Base-by-base conservation (phyloP, 2,888 invertebrate species). In the Chrysolina haemoptera region DNA sequence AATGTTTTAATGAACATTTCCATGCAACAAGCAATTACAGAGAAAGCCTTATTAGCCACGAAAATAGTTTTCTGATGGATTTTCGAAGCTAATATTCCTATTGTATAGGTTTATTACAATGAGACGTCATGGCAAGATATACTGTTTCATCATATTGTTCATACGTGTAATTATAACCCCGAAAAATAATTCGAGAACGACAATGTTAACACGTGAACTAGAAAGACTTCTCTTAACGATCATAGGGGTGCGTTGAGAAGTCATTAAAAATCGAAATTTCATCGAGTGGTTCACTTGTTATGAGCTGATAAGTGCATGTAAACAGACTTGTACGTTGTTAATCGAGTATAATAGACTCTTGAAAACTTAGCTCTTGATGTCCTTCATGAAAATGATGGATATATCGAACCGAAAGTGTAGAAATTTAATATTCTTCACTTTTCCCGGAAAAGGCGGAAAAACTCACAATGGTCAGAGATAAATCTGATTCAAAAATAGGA, bases 281-380 rank as follows among this genome's bases (percentile, higher is more conserved):
- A 53, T 53, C 53, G 18, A 53, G 53, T 53, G 53, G 35, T n/a
- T 10, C 59, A 35, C 59, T 59, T 59, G 59, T 59, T n/a, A 59
- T 12, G 59, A 35, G 35, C 59, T 59, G 59, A 59, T 59, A 59
- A 59, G 35, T 59, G 59, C 59, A 59, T 35, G 59, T 27, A 59
- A 59, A 59, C 27, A 59, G n/a, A 59, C n/a, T 59, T 10, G 59
- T 20, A 20, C 20, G 53, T 53, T 53, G 53, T 53, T 53, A 53
- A 53, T 9, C 12, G 53, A 53, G 18, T 18, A 20, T 53, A 4
- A 53, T 10, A 53, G 10, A 12, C 53, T 53, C 53, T 53, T 12
- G 53, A 20, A 20, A 53, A 53, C 11, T 20, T 20, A 53, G 53
- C 20, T 35, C 43, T 43, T 14, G 43, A 14, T 14, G 2, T 12